These are phyloP conservation scores for Metallyticus violacea DNA, from an alignment of 2,888 invertebrate species.

Conservation along the genomic window DNA sequence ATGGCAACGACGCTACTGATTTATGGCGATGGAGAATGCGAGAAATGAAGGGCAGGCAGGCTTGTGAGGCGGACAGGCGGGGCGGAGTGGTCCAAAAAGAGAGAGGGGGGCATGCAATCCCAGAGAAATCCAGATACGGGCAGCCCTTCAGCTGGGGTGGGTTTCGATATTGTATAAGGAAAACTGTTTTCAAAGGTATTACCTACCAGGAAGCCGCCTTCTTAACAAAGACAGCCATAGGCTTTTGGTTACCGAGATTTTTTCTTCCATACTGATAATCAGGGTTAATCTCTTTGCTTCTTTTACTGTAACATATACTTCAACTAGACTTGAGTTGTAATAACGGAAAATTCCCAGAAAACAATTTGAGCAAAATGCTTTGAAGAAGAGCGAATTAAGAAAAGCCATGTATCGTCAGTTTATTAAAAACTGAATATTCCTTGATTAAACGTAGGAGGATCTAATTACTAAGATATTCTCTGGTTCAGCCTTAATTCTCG, in stretches of 20 bases:
- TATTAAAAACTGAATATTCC: too few species aligned
- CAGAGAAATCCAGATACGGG: conserved; percentile 9
- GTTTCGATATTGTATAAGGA: not conserved
- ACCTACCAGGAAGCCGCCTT: not conserved
- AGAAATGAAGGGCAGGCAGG: conserved; percentile 13
- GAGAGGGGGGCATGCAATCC: conserved; percentile 11
- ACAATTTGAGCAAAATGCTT: too few species aligned
- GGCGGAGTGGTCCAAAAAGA: not conserved
- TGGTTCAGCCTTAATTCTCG: too few species aligned
- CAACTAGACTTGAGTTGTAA: too few species aligned
- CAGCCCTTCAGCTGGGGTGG: not conserved
- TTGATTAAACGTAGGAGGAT: too few species aligned
- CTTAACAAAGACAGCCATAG: not conserved
- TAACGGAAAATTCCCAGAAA: too few species aligned
- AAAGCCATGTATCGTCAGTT: too few species aligned
- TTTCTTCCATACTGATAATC: not conserved
- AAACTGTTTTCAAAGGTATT: not conserved
- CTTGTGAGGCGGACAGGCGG: not conserved
- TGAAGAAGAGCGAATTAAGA: too few species aligned
- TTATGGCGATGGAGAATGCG: conserved; percentile 21
- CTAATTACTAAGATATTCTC: too few species aligned
- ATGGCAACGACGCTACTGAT: conserved; percentile 17
- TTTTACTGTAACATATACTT: too few species aligned
- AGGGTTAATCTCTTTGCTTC: too few species aligned
- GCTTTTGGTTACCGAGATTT: not conserved